Conservation (phyloP, 2,797 vertebrate species). For the Todus mexicanus region DNA sequence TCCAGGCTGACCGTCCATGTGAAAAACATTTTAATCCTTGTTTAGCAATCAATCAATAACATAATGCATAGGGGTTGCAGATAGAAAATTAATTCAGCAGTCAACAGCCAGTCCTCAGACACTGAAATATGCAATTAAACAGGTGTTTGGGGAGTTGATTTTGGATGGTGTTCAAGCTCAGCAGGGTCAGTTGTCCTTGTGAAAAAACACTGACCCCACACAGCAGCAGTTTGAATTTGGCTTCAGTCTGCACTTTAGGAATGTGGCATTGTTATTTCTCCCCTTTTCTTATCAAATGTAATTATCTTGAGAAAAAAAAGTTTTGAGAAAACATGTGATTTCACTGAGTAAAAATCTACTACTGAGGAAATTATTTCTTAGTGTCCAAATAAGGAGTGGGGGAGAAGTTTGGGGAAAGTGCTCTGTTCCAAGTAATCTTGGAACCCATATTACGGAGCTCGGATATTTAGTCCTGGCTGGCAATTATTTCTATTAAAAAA, state of each 20-base stretch:
- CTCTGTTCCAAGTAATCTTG: conserved; percentile 44
- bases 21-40: neutral
- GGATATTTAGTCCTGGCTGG: conserved; percentile 55
- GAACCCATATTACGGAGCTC: conserved; percentile 45
- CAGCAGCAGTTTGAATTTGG: conserved; percentile 72
- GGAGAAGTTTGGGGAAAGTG: conserved; percentile 35
- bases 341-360: conserved; percentile 86
- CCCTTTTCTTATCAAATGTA: conserved; percentile 77
- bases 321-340: conserved; percentile 79
- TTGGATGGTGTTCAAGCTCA: conserved; percentile 70
- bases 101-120: conserved; percentile 23
- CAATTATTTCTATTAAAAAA: conserved; percentile 28
- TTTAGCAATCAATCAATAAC: neutral
- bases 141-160: conserved; percentile 78
- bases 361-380: conserved; percentile 73
- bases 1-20: neutral
- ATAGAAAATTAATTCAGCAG: conserved; percentile 59
- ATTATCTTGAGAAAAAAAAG: conserved; percentile 71
- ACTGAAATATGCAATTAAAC: conserved; percentile 77
- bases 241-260: conserved; percentile 64
- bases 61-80: conserved; percentile 71
- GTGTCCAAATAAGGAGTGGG: conserved; percentile 83
- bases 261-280: conserved; percentile 73
- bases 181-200: conserved; percentile 25
- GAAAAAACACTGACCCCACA: conserved; percentile 57